Base-by-base conservation (phyloP, 2,797 vertebrate genomes). In the Paramormyrops hopkinsi region DNA sequence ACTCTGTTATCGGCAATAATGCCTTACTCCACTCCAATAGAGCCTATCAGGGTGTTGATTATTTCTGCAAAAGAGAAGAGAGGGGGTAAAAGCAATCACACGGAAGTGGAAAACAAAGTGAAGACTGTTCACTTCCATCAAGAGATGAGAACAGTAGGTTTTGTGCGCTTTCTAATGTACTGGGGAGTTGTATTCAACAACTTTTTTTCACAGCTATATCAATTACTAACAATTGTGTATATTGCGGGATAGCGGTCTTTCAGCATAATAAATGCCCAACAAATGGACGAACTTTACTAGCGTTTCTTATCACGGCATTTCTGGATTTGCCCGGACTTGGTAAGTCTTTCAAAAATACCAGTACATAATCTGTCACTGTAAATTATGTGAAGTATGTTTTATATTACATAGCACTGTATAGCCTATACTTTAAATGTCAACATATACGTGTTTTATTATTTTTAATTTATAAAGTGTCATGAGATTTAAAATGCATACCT, bases 1-100 rank as follows among this genome's bases (percentile, higher is more conserved):
- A 92, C 90, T 93, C 94, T 92, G 93, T 93, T 94, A 92, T 95
- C 92, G 90, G 90, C 89, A 91, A 91, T 91, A 93, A 92, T 92
- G 93, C 94, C 92, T 93, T 92, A 91, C 90, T 92, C 90, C 85
- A 90, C 89, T 76, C 91, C 91, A 89, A 88, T 91, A 82, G 91
- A 92, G 92, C 91, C 92, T 91, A 91, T 92, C 93, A 91, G 92
- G 92, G 92, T 91, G 90, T 89, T 88, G 92, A 90, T 89, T 76
- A 25, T 92, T 92, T 92, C 90, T 92, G 92, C 90, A 92, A 92
- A 89, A 92, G 93, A 93, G 94, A 53, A 93, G 92, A 93, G 93
- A 93, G 93, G 91, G 93, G 93, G 90, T 93, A 92, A 93, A 93
- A 93, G 87, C 82, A 91, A 83, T 90, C 91, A 84, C 25, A 54